A percentile compares a stretch with the other conserved stretches of the same genome.
These are phyloP conservation scores for Bombyx mori DNA, from an alignment of 1,140 invertebrate species.

Conservation along the genomic window ASM3026992v2 NC_085133.1:2229001-2229500, in stretches of 20 bases:
- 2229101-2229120: slow-evolving; percentile 21
- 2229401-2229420: no score
- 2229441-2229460: no score
- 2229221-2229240: slow-evolving; percentile 41
- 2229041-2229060: no score
- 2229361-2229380: no score
- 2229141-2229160: slow-evolving; percentile 37
- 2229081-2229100: slow-evolving; percentile 31
- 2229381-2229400: no score
- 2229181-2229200: slow-evolving; percentile 34
- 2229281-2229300: neutral
- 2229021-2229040: no score
- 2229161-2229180: slow-evolving; percentile 28
- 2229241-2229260: slow-evolving; percentile 39
- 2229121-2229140: slow-evolving; percentile 40
- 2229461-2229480: no score
- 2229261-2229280: slow-evolving; percentile 10
- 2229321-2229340: neutral
- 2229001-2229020: no score
- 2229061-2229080: neutral
- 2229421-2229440: no score
- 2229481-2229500: no score
- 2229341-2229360: no score
- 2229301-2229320: neutral
- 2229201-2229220: slow-evolving; percentile 21